Percentiles rank a stretch among this genome's conserved stretches.
These are phyloP conservation scores for Emydoidea blandingii DNA, from an alignment of 2,797 vertebrate genomes.

Conservation along the genomic window DNA sequence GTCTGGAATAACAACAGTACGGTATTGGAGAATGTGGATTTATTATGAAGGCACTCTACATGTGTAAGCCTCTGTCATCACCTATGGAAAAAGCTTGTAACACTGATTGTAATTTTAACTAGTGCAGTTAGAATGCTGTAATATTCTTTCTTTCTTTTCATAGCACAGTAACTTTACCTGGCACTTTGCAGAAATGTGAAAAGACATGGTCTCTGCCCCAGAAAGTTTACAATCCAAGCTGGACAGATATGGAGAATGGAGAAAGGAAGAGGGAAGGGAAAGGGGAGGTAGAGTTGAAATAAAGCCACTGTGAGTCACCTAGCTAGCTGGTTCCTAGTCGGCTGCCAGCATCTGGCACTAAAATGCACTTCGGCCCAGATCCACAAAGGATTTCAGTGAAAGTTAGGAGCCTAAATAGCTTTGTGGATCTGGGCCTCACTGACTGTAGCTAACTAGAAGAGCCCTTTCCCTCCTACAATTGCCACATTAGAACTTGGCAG, in stretches of 20 bases:
- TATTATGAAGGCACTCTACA: background rate
- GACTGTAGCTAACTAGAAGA: background rate
- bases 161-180: background rate
- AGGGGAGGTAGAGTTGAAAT: background rate
- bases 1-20: background rate
- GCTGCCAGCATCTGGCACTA: background rate
- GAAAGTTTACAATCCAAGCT: background rate
- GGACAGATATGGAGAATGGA: background rate
- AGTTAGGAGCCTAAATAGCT: no score
- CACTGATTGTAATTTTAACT: background rate
- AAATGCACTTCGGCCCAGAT: no score
- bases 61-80: background rate
- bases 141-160: background rate
- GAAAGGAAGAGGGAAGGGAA: background rate
- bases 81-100: background rate
- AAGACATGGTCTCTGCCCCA: background rate
- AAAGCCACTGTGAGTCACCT: background rate
- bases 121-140: background rate
- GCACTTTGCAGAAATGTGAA: background rate
- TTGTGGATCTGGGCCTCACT: background rate
- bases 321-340: background rate
- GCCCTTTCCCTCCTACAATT: background rate
- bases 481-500: conserved; percentile 7
- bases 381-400: no score
- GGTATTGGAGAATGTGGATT: background rate